Conservation (phyloP, 2,797 vertebrate species). For the Hephaestus fuliginosus region DNA sequence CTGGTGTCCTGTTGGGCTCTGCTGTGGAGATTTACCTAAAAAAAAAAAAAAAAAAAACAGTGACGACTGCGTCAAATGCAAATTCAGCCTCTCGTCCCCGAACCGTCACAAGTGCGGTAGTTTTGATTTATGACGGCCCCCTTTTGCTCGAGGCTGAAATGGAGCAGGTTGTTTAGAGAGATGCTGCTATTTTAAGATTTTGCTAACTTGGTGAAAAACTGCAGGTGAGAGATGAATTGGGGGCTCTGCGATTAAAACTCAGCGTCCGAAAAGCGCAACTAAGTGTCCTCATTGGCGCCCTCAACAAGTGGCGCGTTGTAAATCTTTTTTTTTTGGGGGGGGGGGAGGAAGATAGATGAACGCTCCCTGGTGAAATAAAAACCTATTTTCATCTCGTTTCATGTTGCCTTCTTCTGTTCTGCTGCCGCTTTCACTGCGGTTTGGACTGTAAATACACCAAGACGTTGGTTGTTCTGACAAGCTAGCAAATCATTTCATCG, state of each 20-base stretch:
- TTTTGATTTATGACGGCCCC: slow-evolving; percentile 80
- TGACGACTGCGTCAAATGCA: slow-evolving; percentile 66
- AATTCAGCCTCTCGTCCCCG: slow-evolving; percentile 74
- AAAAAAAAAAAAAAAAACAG: slow-evolving; percentile 6
- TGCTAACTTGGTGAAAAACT: slow-evolving; percentile 77
- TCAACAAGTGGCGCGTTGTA: slow-evolving; percentile 51
- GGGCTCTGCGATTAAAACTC: slow-evolving; percentile 61
- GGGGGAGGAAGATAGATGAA: slow-evolving; percentile 39
- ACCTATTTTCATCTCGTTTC: slow-evolving; percentile 44
- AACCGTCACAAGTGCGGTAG: slow-evolving; percentile 69
- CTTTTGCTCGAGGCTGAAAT: slow-evolving; percentile 73
- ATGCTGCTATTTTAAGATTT: slow-evolving; percentile 82
- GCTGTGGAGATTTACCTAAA: slow-evolving; percentile 42
- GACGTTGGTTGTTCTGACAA: slow-evolving; percentile 48
- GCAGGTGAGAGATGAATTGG: slow-evolving; percentile 58
- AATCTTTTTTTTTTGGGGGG: slow-evolving; percentile 24
- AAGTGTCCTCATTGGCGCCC: slow-evolving; percentile 60
- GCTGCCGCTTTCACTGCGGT: slow-evolving; percentile 1
- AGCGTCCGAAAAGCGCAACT: slow-evolving; percentile 25
- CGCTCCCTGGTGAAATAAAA: slow-evolving; percentile 59
- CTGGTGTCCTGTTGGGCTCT: slow-evolving; percentile 12
- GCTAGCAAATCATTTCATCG: slow-evolving; percentile 60
- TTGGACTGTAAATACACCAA: slow-evolving; percentile 64
- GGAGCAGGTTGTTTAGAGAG: slow-evolving; percentile 77
- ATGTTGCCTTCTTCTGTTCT: slow-evolving; percentile 40